Evolutionary conservation across 2,797 vertebrate genomes (phyloP), one percentile per base, ranked within the genome.

Genomic region (Dermochelys coriacea): DNA sequence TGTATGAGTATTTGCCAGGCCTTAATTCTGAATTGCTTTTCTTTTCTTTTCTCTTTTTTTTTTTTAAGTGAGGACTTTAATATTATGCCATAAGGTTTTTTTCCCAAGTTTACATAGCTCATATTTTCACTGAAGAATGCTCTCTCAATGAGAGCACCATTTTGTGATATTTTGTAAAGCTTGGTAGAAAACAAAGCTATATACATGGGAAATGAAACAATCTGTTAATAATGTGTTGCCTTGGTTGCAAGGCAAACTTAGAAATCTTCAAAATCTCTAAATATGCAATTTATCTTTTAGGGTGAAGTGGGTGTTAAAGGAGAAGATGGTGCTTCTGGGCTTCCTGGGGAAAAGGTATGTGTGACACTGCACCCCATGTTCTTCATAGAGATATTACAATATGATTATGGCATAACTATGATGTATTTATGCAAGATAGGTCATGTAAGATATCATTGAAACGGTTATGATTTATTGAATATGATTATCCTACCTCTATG

Each of bases 291-390:
- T 97, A 21, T 94, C 96, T 97, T 96, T 84, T 89, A 98, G 97
- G 96, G 97, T 84, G 87, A 94, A 96, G 96, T 92, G 93, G 97
- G 97, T n/a, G 6, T 23, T 4, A 98, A 98, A 98, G 98, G 98
- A 82, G 96, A 94, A 6, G 89, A 93, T 4, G 97, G 98, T 41
- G 85, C 29, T 89, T 90, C 95, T 89, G 98, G 97, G 85, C 86
- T 91, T 93, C 96, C 96, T 85, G 98, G 98, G 0, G 96, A 96
- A 94, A 98, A 98, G 97, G 97, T 98, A 98, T 10, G 54, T 54
- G 19, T 54, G 9, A 54, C 54, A 54, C 23, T 25, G 23, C 21
- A 54, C 21, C 9, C 54, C 9, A 54, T 54, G 23, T 54, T 54
- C 54, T 54, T 54, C 54, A 54, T 25, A 25, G 54, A 54, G 54